These are phyloP conservation scores for Chauna torquata DNA, from an alignment of 2,113 vertebrate genomes.

Conservation along the genomic window DNA sequence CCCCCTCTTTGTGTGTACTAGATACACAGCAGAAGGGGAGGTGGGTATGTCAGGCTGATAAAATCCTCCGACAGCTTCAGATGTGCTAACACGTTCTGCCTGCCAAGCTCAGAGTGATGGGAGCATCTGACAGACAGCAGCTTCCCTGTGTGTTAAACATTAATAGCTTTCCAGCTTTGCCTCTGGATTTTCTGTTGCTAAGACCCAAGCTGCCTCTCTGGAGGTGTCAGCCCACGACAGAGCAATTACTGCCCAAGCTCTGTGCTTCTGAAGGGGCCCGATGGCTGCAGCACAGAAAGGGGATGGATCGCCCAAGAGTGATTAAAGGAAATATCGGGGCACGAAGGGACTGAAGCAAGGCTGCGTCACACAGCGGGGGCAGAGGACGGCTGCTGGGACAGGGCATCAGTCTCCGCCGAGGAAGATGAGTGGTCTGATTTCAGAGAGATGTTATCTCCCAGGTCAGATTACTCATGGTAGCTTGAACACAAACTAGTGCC, in stretches of 20 bases:
- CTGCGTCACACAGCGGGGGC: fast-evolving
- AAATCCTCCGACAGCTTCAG: neutral
- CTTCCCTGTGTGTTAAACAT: constrained; percentile 39
- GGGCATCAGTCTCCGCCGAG: neutral
- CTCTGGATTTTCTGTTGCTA: neutral
- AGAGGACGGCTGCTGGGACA: neutral
- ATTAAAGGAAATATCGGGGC: neutral
- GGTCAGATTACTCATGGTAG: neutral
- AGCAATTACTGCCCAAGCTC: neutral
- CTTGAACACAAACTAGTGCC: neutral
- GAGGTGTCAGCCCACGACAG: neutral
- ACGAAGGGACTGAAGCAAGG: neutral
- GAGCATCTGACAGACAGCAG: constrained; percentile 44
- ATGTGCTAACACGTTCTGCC: constrained; percentile 26
- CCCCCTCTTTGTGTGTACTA: neutral
- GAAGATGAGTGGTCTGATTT: neutral
- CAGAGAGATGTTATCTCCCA: neutral
- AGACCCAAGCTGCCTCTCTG: neutral
- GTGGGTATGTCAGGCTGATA: neutral
- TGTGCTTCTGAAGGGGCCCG: neutral
- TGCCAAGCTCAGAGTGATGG: neutral
- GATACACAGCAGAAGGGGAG: neutral
- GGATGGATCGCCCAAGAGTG: neutral
- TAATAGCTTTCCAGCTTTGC: constrained; percentile 45
- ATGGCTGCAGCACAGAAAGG: neutral